Conservation (phyloP, 1,140 invertebrate species). For the Cotesia chilonis region DNA sequence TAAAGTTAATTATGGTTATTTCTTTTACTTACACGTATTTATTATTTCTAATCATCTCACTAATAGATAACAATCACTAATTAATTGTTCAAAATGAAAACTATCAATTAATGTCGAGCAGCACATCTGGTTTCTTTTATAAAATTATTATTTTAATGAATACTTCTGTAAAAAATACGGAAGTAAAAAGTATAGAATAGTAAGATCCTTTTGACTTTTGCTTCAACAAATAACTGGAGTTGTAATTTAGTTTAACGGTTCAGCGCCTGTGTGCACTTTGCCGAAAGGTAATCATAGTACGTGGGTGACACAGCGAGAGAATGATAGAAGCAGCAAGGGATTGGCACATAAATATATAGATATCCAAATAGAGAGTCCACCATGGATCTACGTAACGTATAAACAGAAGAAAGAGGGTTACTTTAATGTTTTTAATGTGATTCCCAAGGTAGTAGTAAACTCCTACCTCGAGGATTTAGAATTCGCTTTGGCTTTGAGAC, state of each 20-base stretch:
- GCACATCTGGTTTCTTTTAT: background rate
- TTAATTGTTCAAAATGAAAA: too few relatives aligned
- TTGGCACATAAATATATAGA: background rate
- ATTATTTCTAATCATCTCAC: too few relatives aligned
- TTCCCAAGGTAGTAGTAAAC: conserved; percentile 35
- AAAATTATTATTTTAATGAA: background rate
- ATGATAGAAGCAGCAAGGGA: conserved; percentile 12
- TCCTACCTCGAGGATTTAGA: conserved; percentile 15
- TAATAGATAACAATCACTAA: too few relatives aligned
- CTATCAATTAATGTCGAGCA: too few relatives aligned
- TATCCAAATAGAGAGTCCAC: background rate
- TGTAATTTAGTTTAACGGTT: conserved; percentile 55
- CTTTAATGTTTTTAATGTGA: conserved; percentile 44
- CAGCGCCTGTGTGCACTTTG: conserved; percentile 43
- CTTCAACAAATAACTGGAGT: conserved; percentile 50
- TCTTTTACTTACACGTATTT: too few relatives aligned
- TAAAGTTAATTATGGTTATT: too few relatives aligned
- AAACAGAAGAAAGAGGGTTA: conserved; percentile 17
- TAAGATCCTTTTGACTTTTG: conserved; percentile 46
- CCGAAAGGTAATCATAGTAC: conserved; percentile 48
- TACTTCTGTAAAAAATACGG: background rate
- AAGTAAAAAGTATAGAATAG: background rate
- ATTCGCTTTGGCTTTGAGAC: background rate
- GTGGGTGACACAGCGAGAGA: conserved; percentile 9
- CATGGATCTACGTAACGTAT: background rate